Conservation (phyloP, 2,888 invertebrate species). For the Noctua pronuba region DNA sequence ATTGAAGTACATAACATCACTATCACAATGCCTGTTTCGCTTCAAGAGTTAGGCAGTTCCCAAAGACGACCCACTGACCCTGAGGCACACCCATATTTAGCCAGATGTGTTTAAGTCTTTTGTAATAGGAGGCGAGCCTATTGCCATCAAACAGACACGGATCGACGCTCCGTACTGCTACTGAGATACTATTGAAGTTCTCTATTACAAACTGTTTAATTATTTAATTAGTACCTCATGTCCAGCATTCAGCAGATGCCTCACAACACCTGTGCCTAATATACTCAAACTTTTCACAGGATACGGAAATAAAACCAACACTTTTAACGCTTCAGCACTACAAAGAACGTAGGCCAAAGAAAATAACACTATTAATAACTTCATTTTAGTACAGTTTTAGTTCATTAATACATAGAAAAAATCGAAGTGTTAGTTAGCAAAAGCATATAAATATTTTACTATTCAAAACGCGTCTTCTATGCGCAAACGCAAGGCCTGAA, state of each 20-base stretch:
- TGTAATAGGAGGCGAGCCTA: not conserved
- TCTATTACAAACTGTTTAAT: not conserved
- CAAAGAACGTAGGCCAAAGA: conserved; percentile 17
- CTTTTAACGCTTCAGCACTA: conserved; percentile 60
- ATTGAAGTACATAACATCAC: not conserved
- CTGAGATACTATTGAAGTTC: not conserved
- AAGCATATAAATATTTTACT: not conserved
- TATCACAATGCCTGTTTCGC: not conserved
- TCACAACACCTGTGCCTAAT: conserved; percentile 68
- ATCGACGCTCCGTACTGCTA: not conserved
- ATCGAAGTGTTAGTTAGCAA: not conserved
- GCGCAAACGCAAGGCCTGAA: not conserved
- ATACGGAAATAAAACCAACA: conserved; percentile 67
- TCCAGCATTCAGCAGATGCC: conserved; percentile 69
- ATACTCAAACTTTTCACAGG: conserved; percentile 69
- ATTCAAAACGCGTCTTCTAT: conserved; percentile 6
- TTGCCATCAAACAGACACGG: not conserved
- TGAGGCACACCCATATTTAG: not conserved
- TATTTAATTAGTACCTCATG: conserved; percentile 67
- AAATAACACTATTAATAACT: conserved; percentile 32
- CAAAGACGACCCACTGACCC: too few relatives aligned
- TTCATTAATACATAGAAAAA: conserved; percentile 15
- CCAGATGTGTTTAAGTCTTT: too few relatives aligned
- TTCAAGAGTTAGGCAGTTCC: not conserved
- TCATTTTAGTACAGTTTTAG: conserved; percentile 48